phyloP scores from a whole-genome alignment of 2,888 invertebrate species.

The Desoria tigrina region DNA sequence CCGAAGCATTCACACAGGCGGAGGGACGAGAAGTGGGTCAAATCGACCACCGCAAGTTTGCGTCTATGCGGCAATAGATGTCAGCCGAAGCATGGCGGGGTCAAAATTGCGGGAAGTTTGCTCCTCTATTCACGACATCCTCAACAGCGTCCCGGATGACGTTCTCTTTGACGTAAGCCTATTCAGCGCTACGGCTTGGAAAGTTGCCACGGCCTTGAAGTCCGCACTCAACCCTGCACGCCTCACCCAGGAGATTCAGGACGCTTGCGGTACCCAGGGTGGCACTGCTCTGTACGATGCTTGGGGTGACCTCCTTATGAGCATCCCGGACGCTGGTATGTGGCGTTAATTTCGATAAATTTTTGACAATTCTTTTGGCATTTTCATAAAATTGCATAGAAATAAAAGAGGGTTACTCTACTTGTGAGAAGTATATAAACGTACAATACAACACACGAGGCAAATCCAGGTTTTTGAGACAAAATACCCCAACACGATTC shows the following conservation, averaged over 20 bases:
- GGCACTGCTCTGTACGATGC: conserved; percentile 11
- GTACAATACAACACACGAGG: too few species aligned
- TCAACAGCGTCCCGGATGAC: conserved; percentile 1
- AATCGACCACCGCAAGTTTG: too few species aligned
- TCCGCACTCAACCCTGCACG: not conserved
- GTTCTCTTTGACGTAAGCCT: conserved; percentile 12
- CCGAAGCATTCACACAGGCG: too few species aligned
- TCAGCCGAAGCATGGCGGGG: conserved; percentile 8
- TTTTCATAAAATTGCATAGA: too few species aligned
- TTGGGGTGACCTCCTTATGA: conserved; percentile 8
- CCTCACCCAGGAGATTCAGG: not conserved
- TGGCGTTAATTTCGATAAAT: not conserved
- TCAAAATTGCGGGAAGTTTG: conserved; percentile 3
- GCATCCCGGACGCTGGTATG: conserved; percentile 10
- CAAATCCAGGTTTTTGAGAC: too few species aligned
- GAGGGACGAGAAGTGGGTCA: not conserved
- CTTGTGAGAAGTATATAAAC: too few species aligned
- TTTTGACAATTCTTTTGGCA: not conserved
- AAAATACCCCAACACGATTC: too few species aligned
- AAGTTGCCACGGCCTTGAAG: conserved; percentile 4
- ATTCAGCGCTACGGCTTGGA: conserved; percentile 5
- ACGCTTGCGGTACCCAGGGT: not conserved
- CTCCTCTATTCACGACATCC: not conserved
- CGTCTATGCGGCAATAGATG: conserved; percentile 6
- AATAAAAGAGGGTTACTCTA: too few species aligned